Evolutionary conservation across 2,888 invertebrate genomes (phyloP).

Genomic region (Drosophila fulvimacula): DNA sequence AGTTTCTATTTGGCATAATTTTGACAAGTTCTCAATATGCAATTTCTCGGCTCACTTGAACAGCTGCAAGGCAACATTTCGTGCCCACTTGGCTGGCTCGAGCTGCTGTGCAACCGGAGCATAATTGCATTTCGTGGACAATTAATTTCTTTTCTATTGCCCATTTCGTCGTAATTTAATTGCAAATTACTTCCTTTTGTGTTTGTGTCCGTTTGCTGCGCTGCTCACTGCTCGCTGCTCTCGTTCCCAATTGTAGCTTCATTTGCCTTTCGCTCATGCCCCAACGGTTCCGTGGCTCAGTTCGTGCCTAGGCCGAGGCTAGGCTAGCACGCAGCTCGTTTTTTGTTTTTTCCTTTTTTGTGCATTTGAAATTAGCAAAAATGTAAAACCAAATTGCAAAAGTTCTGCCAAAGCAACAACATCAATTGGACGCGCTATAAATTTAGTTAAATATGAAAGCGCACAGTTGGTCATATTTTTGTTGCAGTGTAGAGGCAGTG

Average conservation of each 20-base stretch:
- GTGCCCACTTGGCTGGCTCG: constrained; percentile 36
- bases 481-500: constrained; percentile 3
- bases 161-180: constrained; percentile 85
- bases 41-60: constrained; percentile 51
- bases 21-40: constrained; percentile 72
- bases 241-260: constrained; percentile 73
- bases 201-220: constrained; percentile 54
- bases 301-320: constrained; percentile 42
- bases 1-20: constrained; percentile 58
- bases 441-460: constrained; percentile 49
- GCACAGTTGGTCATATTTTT: constrained; percentile 17
- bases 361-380: constrained; percentile 59
- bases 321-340: constrained; percentile 32
- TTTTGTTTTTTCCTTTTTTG: constrained; percentile 4
- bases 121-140: constrained; percentile 85
- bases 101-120: constrained; percentile 69
- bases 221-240: constrained; percentile 8
- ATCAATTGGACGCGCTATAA: constrained; percentile 38
- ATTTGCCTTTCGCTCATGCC: constrained; percentile 71
- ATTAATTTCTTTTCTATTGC: constrained; percentile 85
- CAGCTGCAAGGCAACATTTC: constrained; percentile 24
- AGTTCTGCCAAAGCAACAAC: constrained; percentile 46
- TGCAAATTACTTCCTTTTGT: constrained; percentile 85
- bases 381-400: constrained; percentile 69
- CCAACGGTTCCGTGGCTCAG: constrained; percentile 41